These are phyloP conservation scores for Aphidius gifuensis DNA, from an alignment of 1,140 invertebrate genomes.

Conservation along the genomic window DNA sequence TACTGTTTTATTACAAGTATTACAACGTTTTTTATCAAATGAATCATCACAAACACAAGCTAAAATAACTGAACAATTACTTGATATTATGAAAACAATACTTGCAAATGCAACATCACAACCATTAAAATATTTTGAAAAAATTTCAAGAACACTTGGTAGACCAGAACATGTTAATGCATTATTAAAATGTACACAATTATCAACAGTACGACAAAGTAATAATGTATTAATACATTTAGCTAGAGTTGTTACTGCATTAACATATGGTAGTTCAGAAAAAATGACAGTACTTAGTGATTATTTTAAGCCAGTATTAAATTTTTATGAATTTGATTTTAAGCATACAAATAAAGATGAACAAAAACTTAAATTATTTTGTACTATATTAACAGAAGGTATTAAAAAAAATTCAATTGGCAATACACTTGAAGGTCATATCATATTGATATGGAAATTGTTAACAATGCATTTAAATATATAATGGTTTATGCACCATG, in stretches of 20 bases:
- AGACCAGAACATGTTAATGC: constrained; percentile 81
- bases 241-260: constrained; percentile 85
- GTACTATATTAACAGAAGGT: constrained; percentile 83
- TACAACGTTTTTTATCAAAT: constrained; percentile 65
- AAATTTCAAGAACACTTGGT: constrained; percentile 80
- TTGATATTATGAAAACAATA: constrained; percentile 90
- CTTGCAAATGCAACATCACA: constrained; percentile 83
- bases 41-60: constrained; percentile 58
- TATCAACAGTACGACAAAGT: constrained; percentile 67
- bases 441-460: constrained; percentile 83
- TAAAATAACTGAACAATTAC: constrained; percentile 76
- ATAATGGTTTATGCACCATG: constrained; percentile 78
- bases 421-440: constrained; percentile 88
- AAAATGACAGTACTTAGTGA: constrained; percentile 93
- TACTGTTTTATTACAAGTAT: constrained; percentile 64
- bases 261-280: constrained; percentile 87
- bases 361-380: constrained; percentile 87
- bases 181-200: constrained; percentile 78
- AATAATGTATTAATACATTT: constrained; percentile 78
- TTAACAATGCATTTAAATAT: constrained; percentile 83
- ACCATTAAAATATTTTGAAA: constrained; percentile 70
- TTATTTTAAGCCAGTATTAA: constrained; percentile 82
- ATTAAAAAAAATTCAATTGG: constrained; percentile 92
- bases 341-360: constrained; percentile 81
- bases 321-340: constrained; percentile 88